Conservation (phyloP, 2,113 vertebrate genomes). For the Mus spicilegus region DNA sequence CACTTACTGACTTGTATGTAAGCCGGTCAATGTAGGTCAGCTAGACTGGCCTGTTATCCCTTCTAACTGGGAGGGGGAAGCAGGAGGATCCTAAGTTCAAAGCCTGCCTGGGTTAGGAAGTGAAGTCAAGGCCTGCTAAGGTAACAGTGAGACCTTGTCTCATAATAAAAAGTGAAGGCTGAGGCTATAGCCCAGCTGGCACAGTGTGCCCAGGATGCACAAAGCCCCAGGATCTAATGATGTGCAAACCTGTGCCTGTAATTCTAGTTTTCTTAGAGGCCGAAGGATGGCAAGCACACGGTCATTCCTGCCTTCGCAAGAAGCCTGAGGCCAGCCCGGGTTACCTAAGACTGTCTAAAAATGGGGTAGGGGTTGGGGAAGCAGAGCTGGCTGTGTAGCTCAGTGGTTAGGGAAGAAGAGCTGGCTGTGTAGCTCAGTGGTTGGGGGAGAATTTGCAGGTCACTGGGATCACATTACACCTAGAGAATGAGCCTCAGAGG, state of each 20-base stretch:
- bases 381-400: neutral
- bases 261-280: neutral
- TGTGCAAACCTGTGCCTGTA: neutral
- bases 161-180: neutral
- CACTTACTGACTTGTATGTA: neutral
- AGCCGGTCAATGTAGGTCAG: neutral
- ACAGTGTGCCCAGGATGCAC: neutral
- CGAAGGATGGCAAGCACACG: no score
- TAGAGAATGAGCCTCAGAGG: neutral
- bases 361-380: neutral
- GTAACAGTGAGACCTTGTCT: neutral
- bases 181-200: neutral
- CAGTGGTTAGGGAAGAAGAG: neutral
- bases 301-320: neutral
- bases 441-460: neutral
- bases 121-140: neutral
- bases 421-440: neutral
- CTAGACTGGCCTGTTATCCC: neutral
- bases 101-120: neutral
- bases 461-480: neutral
- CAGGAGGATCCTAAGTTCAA: neutral
- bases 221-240: neutral
- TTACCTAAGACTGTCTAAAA: neutral
- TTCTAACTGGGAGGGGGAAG: neutral
- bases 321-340: neutral